Conservation (phyloP, 2,888 invertebrate species). For the Ichneumoninae sp. region DNA sequence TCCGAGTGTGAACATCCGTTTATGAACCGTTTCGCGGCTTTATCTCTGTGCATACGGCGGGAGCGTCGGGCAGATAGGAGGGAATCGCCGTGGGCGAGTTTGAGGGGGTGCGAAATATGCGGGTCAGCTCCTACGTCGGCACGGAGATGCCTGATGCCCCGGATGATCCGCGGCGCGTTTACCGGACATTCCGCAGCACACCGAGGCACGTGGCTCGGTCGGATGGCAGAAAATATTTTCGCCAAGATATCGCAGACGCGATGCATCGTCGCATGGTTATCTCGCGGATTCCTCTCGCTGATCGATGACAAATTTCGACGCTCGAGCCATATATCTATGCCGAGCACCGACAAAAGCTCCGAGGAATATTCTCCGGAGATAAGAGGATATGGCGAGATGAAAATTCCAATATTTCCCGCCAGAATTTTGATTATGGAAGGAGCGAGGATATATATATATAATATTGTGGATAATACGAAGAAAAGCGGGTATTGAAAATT, state of each 20-base stretch:
- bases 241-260: slow-evolving; percentile 13
- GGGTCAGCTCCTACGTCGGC: slow-evolving; percentile 47
- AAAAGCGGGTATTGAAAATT: slow-evolving; percentile 8
- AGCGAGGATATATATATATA: not conserved
- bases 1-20: slow-evolving; percentile 4
- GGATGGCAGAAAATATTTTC: slow-evolving; percentile 48
- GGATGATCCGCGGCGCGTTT: slow-evolving; percentile 50
- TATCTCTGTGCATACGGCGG: not conserved
- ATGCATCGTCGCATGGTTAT: slow-evolving; percentile 49
- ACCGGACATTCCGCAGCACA: slow-evolving; percentile 53
- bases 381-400: not conserved
- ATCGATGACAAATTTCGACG: slow-evolving; percentile 51
- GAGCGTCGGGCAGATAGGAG: not conserved
- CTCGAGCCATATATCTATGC: slow-evolving; percentile 24
- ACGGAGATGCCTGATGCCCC: slow-evolving; percentile 15
- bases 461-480: not conserved
- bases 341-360: not conserved
- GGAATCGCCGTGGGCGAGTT: slow-evolving; percentile 42
- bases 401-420: slow-evolving; percentile 57
- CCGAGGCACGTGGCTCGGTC: slow-evolving; percentile 53
- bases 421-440: slow-evolving; percentile 51
- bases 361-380: slow-evolving; percentile 1
- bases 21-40: slow-evolving; percentile 3
- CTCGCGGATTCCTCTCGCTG: slow-evolving; percentile 39
- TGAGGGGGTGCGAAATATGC: slow-evolving; percentile 65